Evolutionary conservation across 2,797 vertebrate species (phyloP).

Genomic region (Spea hammondii): DNA sequence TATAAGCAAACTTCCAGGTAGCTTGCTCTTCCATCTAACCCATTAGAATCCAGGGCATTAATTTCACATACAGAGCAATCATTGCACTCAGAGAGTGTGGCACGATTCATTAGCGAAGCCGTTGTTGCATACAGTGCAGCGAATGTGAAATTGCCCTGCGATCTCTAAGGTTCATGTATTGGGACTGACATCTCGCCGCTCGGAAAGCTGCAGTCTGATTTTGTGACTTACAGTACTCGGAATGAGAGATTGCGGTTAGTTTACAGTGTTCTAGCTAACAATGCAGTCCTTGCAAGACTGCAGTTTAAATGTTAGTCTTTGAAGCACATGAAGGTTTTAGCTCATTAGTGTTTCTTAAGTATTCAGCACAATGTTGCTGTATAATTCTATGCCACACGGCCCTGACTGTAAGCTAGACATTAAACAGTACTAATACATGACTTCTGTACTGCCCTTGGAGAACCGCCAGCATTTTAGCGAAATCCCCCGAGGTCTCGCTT

Average conservation of each 20-base stretch:
- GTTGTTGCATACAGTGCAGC: constrained; percentile 32
- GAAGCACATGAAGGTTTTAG: constrained; percentile 42
- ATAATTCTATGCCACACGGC: constrained; percentile 32
- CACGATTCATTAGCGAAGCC: constrained; percentile 42
- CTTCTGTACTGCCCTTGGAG: constrained; percentile 39
- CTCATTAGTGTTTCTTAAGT: constrained; percentile 46
- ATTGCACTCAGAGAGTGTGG: not conserved
- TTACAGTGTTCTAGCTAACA: constrained; percentile 5
- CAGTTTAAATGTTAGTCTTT: constrained; percentile 44
- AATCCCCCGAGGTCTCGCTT: constrained; percentile 37
- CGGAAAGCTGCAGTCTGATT: constrained; percentile 5
- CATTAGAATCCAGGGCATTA: constrained; percentile 5
- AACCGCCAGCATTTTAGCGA: constrained; percentile 28
- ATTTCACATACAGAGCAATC: constrained; percentile 26
- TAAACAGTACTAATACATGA: constrained; percentile 43
- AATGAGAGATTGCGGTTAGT: constrained; percentile 18
- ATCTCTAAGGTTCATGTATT: constrained; percentile 32
- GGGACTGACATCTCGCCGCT: constrained; percentile 28
- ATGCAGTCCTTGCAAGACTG: constrained; percentile 28
- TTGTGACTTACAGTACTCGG: constrained; percentile 18
- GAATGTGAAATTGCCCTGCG: constrained; percentile 46
- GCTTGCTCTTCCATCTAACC: constrained; percentile 20
- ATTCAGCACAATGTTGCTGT: constrained; percentile 36
- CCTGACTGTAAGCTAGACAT: constrained; percentile 17
- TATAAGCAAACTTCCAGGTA: constrained; percentile 39